These are phyloP conservation scores for Lontra canadensis DNA, from an alignment of 2,113 vertebrate species.

Conservation along the genomic window DNA sequence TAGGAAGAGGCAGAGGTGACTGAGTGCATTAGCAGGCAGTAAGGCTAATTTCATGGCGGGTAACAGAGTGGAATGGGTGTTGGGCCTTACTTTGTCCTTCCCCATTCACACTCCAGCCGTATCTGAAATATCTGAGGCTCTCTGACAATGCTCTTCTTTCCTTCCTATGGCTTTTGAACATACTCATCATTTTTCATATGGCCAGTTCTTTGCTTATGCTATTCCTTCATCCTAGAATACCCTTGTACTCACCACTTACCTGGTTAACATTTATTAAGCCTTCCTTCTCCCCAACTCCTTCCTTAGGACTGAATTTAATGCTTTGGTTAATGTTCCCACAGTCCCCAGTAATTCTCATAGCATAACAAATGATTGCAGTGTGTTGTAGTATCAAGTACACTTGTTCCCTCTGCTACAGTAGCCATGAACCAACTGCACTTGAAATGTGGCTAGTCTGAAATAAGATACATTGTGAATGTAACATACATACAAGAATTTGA, in stretches of 20 bases:
- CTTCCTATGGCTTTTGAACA: neutral
- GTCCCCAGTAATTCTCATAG: neutral
- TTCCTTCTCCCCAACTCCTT: neutral
- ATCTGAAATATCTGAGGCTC: neutral
- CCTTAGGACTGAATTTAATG: neutral
- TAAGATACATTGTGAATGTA: too few relatives aligned
- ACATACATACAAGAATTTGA: neutral
- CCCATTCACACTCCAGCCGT: neutral
- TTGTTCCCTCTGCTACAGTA: neutral
- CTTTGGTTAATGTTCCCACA: neutral
- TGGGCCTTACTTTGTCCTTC: neutral
- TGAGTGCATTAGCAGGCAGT: neutral
- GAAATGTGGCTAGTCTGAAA: too few relatives aligned
- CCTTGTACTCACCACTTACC: neutral
- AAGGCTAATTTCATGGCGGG: neutral
- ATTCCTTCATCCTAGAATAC: neutral
- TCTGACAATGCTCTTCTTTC: neutral
- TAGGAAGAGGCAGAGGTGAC: neutral
- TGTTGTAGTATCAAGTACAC: neutral
- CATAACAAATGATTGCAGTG: neutral
- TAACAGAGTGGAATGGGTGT: neutral
- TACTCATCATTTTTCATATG: neutral
- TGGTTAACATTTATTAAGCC: neutral
- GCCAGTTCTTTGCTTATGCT: neutral
- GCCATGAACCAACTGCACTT: neutral